Percentiles rank a stretch among this genome's conserved stretches.
Conservation (phyloP, 2,113 vertebrate species). For the Eptesicus fuscus region DNA sequence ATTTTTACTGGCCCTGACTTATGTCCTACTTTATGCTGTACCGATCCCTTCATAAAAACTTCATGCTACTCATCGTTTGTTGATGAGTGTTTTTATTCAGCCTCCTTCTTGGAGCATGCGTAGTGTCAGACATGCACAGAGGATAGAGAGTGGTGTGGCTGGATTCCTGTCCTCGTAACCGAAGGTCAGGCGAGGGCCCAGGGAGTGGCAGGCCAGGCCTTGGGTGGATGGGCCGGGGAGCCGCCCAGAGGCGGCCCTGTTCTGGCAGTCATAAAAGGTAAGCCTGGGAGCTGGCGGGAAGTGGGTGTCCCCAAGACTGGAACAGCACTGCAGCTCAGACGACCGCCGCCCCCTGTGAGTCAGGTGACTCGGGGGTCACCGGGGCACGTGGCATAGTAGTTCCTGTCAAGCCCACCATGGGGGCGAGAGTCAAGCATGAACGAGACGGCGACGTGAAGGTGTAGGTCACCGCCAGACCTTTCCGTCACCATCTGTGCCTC, state of each 20-base stretch:
- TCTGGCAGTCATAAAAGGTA: neutral
- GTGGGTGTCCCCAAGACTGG: neutral
- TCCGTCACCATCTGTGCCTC: neutral
- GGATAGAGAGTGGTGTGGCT: neutral
- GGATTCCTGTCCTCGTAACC: neutral
- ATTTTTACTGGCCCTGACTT: neutral
- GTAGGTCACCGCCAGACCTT: neutral
- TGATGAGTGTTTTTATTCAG: neutral
- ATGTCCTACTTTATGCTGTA: neutral
- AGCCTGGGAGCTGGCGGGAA: neutral
- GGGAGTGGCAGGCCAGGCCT: rapidly evolving
- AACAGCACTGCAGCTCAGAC: neutral
- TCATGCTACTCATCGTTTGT: neutral
- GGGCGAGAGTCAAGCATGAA: too few relatives aligned
- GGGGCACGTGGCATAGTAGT: too few relatives aligned
- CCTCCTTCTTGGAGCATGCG: neutral
- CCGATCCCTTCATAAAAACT: neutral
- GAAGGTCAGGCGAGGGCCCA: neutral
- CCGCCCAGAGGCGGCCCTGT: neutral
- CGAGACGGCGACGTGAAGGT: neutral
- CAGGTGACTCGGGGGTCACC: neutral
- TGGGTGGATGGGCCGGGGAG: neutral
- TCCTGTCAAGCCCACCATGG: neutral
- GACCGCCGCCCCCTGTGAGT: neutral
- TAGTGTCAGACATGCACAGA: neutral